Evolutionary conservation across 2,888 invertebrate genomes (phyloP), one percentile per base, ranked within the genome.

Genomic region (Onthophagus sagittarius): DNA sequence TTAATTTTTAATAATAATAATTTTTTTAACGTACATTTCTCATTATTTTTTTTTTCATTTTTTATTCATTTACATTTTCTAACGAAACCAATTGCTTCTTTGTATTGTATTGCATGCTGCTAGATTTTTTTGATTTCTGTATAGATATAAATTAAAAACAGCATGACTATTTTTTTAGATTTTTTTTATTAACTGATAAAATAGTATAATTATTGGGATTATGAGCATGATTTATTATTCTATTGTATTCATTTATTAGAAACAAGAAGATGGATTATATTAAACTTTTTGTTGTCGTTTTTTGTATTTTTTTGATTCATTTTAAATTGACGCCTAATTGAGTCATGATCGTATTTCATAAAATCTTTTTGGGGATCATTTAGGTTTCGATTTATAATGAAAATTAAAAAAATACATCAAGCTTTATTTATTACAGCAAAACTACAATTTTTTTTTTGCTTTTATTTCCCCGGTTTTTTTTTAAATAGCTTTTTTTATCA

Each of bases 81-180:
- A 53, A 53, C 39, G 39, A 9, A 67, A 63, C 23, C 67, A 67
- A 23, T 67, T 67, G 31, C 23, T 67, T 67, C 9, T 23, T 67
- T 23, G 67, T 67, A n/a, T 67, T 67, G 67, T 67, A 23, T 32
- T 67, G 67, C 67, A 67, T 67, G 67, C 67, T n/a, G 11, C 15
- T 63, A 15, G n/a, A 15, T 63, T 63, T 63, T 13, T 63, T 23
- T 14, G 9, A 64, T 64, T 14, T 64, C 64, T 64, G 2, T 23
- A 23, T 9, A 64, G 64, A 64, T 64, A 64, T 64, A 15, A 23
- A 13, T 64, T 15, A 23, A 2, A 3, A 2, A 3, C 23, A 23
- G 23, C 23, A 23, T 23, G 23, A 23, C 23, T 23, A 23, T 23
- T 23, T 23, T 23, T 23, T 23, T 23, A 23, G 23, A 23, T n/a